Percentiles rank a stretch among this genome's conserved stretches.
These are phyloP conservation scores for Scophthalmus maximus DNA, from an alignment of 2,113 vertebrate species.

Conservation along the genomic window DNA sequence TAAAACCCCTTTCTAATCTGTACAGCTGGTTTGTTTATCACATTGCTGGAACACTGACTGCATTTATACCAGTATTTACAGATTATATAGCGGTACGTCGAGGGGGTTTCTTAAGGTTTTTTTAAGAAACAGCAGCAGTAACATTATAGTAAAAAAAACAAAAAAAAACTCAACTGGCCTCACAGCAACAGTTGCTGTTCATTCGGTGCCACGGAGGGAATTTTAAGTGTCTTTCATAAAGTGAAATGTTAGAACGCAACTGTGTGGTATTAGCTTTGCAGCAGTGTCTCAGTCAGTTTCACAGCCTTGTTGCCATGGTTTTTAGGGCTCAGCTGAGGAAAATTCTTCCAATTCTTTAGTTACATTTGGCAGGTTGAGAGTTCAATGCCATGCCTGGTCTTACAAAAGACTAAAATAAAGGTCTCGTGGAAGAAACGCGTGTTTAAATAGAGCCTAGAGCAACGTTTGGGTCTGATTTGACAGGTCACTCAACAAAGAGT, in stretches of 20 bases:
- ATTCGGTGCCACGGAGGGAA: slow-evolving; percentile 31
- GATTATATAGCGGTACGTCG: not conserved
- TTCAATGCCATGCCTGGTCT: slow-evolving; percentile 1
- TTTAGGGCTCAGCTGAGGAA: slow-evolving; percentile 55
- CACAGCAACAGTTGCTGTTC: slow-evolving; percentile 35
- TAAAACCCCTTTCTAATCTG: not conserved
- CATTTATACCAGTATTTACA: not conserved
- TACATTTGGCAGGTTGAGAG: slow-evolving; percentile 45
- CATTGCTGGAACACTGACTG: not conserved
- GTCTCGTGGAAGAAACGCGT: too few species aligned
- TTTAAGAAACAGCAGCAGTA: slow-evolving; percentile 14
- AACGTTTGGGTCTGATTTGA: not conserved
- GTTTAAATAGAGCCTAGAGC: too few species aligned
- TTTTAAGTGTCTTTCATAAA: slow-evolving; percentile 58
- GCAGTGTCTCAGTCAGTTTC: slow-evolving; percentile 17
- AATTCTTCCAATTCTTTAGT: slow-evolving; percentile 49
- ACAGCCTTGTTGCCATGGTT: slow-evolving; percentile 54
- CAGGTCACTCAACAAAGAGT: slow-evolving; percentile 13
- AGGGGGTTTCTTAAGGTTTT: slow-evolving; percentile 8
- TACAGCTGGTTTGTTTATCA: not conserved
- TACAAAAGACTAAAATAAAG: slow-evolving; percentile 26
- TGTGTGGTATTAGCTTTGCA: slow-evolving; percentile 25
- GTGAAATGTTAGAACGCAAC: slow-evolving; percentile 48
- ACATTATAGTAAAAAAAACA: slow-evolving; percentile 28
- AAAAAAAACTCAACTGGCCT: too few species aligned